These are phyloP conservation scores for Dryococelus australis DNA, from an alignment of 2,888 invertebrate genomes.

Conservation along the genomic window DNA sequence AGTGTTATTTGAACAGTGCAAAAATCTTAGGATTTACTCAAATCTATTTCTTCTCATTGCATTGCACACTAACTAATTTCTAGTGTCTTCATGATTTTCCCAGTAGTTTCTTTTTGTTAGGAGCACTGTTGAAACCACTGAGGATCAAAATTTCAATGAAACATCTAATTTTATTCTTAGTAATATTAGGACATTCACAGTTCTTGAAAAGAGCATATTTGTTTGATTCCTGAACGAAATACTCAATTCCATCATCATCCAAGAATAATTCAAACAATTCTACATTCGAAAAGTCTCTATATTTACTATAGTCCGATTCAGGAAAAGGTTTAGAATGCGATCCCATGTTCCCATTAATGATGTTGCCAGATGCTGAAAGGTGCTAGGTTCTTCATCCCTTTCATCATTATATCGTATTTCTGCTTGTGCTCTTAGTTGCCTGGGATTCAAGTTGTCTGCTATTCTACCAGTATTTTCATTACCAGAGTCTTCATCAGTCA, in stretches of 20 bases:
- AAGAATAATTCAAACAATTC: not conserved
- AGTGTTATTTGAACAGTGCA: slow-evolving; percentile 49
- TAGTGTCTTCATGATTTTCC: slow-evolving; percentile 13
- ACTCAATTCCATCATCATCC: not conserved
- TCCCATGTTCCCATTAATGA: too few species aligned
- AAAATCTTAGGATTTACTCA: slow-evolving; percentile 47
- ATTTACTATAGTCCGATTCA: too few species aligned
- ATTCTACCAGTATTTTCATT: too few species aligned
- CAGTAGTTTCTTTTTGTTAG: not conserved
- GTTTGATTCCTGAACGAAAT: not conserved
- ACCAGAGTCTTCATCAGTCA: too few species aligned
- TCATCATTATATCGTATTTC: too few species aligned
- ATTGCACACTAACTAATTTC: slow-evolving; percentile 4
- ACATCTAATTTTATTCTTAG: too few species aligned
- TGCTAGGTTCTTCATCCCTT: too few species aligned
- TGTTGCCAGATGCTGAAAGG: not conserved
- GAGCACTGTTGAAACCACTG: not conserved
- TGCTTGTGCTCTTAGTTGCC: too few species aligned
- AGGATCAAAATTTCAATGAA: too few species aligned
- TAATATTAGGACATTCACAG: too few species aligned
- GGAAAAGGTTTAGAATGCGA: slow-evolving; percentile 22
- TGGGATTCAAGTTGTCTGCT: too few species aligned
- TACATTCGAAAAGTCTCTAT: not conserved
- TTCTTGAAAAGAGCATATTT: too few species aligned
- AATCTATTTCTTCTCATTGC: slow-evolving; percentile 37